Evolutionary conservation across 2,888 invertebrate genomes (phyloP), one percentile per base, ranked within the genome.

Genomic region (Aporophyla lueneburgensis): DNA sequence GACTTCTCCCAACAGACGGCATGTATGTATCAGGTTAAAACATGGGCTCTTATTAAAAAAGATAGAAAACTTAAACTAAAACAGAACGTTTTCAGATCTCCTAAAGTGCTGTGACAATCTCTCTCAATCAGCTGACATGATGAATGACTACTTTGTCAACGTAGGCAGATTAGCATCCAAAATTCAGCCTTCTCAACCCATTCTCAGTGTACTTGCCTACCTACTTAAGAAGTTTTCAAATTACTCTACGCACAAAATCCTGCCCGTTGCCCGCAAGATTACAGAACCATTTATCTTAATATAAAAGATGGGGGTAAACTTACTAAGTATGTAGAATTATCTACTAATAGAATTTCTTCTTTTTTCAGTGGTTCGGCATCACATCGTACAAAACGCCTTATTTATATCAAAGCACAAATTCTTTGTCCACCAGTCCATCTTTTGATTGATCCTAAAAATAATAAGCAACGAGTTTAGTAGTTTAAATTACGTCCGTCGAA

Each of bases 151-250:
- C 33, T 33, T 33, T 33, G 33, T 3, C 33, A 33, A 33, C 33
- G 2, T 33, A 33, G 33, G 33, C 33, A 33, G 33, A 33, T 33
- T 33, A 33, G 33, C 33, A 33, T 33, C 33, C 33, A 33, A 33
- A 33, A 33, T 33, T 33, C 33, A 33, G 33, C 33, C 3, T 33
- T 33, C 33, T 2, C 1, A 33, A 33, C 33, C 33, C 3, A 1
- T 2, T 3, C 21, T 54, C 3, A 54, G 4, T n/a, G 10, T 54
- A n/a, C 54, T 54, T 54, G 10, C 12, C 43, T 46, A 46, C 10
- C 24, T 33, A 46, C n/a, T n/a, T 53, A 53, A 5, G 16, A 73
- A 74, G 51, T 75, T 77, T 75, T 77, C 58, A 77, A 77, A 66
- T 75, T 27, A 66, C 33, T 33, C 1, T 33, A 33, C 2, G 33